These are phyloP conservation scores for Drosophila villosipedis DNA, from an alignment of 2,888 invertebrate species.

Conservation along the genomic window DNA sequence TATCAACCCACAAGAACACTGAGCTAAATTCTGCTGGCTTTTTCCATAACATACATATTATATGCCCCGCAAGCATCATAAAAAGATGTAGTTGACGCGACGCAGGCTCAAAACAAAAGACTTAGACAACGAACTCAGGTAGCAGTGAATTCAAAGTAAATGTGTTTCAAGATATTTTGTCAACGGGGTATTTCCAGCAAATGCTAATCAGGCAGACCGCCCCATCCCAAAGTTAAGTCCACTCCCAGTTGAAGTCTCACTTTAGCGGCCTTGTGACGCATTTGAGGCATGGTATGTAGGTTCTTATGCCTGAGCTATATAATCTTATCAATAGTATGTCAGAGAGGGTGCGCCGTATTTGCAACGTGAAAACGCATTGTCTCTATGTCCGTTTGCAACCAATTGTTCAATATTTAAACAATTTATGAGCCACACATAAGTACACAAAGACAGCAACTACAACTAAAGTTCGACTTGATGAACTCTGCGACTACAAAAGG, in stretches of 20 bases:
- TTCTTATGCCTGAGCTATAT: slow-evolving; percentile 41
- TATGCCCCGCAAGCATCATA: slow-evolving; percentile 5
- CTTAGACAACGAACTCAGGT: slow-evolving; percentile 78
- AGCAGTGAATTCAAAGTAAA: slow-evolving; percentile 63
- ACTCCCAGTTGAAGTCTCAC: slow-evolving; percentile 36
- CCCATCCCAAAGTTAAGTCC: slow-evolving; percentile 29
- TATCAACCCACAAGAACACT: neutral
- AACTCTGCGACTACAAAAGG: slow-evolving; percentile 62
- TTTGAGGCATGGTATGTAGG: slow-evolving; percentile 56
- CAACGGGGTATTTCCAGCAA: slow-evolving; percentile 51
- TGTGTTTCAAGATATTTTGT: slow-evolving; percentile 28
- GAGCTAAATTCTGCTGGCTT: neutral
- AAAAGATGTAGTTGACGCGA: neutral
- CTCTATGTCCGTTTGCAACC: slow-evolving; percentile 62
- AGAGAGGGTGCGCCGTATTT: slow-evolving; percentile 60
- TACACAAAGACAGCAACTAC: slow-evolving; percentile 30
- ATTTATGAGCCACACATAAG: slow-evolving; percentile 62
- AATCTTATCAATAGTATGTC: slow-evolving; percentile 68
- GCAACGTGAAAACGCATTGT: slow-evolving; percentile 49
- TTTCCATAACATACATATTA: slow-evolving; percentile 7
- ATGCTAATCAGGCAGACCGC: slow-evolving; percentile 42
- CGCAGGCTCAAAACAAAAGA: slow-evolving; percentile 66
- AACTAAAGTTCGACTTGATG: slow-evolving; percentile 32
- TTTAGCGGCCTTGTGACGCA: slow-evolving; percentile 57
- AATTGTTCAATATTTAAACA: slow-evolving; percentile 76